These are phyloP conservation scores for Melanerpes formicivorus DNA, from an alignment of 2,113 vertebrate genomes.

Conservation along the genomic window DNA sequence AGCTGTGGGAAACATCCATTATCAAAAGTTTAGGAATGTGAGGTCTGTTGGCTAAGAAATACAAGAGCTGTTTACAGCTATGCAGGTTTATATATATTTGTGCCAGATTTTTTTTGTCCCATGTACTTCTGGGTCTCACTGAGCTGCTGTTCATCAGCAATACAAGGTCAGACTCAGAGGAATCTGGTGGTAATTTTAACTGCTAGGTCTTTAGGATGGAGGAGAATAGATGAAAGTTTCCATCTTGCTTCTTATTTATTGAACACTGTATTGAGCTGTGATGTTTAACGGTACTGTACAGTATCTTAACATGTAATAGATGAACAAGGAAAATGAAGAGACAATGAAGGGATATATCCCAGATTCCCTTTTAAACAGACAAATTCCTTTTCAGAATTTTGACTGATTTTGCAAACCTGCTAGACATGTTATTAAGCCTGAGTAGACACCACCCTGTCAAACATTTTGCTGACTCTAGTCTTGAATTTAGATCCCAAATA, in stretches of 20 bases:
- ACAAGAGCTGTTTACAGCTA: not conserved
- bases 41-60: not conserved
- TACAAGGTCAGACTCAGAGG: not conserved
- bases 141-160: not conserved
- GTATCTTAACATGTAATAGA: not conserved
- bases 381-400: not conserved
- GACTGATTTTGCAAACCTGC: not conserved
- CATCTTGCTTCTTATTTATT: not conserved
- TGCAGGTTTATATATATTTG: not conserved
- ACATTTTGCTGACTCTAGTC: not conserved
- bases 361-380: not conserved
- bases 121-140: not conserved
- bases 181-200: not conserved
- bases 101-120: not conserved
- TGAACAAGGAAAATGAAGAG: not conserved
- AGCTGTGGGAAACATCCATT: not conserved
- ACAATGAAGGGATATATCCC: not conserved
- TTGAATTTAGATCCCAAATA: not conserved
- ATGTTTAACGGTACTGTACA: not conserved
- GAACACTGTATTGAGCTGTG: not conserved
- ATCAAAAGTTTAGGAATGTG: not conserved
- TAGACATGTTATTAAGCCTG: not conserved
- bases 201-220: not conserved
- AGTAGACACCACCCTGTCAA: not conserved
- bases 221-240: not conserved